phyloP scores from a whole-genome alignment of 1,140 invertebrate genomes.

The Pemphigus obesinymphae region DNA sequence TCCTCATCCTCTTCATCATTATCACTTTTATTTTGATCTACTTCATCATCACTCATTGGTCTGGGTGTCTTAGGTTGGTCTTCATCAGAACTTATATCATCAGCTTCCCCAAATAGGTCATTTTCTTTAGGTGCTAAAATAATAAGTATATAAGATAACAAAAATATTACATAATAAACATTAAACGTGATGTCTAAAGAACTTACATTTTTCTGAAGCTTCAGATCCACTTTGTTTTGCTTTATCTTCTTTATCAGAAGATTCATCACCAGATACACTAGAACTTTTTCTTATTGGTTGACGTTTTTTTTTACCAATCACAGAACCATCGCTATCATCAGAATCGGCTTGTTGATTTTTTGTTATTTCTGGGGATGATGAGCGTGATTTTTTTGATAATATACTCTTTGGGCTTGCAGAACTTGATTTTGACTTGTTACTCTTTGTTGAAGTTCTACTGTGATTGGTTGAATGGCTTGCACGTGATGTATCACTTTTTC shows the following conservation, averaged over 20 bases:
- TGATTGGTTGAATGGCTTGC: conserved; percentile 25
- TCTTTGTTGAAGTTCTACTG: conserved; percentile 23
- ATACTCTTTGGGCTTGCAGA: conserved; percentile 17
- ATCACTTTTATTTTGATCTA: conserved; percentile 52
- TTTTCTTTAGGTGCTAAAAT: conserved; percentile 61
- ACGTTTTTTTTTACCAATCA: conserved; percentile 45
- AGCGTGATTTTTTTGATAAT: conserved; percentile 2
- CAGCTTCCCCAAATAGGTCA: conserved; percentile 87
- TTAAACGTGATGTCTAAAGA: neutral
- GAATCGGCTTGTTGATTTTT: neutral
- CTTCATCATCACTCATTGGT: conserved; percentile 50
- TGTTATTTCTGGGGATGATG: neutral
- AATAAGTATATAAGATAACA: conserved; percentile 1
- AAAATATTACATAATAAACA: too few species aligned
- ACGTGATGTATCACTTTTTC: conserved; percentile 14
- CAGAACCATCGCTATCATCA: conserved; percentile 3
- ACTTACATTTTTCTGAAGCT: conserved; percentile 47
- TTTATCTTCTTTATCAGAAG: conserved; percentile 50
- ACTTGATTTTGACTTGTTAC: conserved; percentile 33
- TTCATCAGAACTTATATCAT: conserved; percentile 80
- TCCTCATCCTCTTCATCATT: conserved; percentile 48
- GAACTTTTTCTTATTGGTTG: conserved; percentile 14
- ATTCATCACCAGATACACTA: conserved; percentile 45
- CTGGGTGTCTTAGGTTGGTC: conserved; percentile 58
- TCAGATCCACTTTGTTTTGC: conserved; percentile 50